phyloP scores from a whole-genome alignment of 2,113 vertebrate species.

The Peromyscus polionotus region DNA sequence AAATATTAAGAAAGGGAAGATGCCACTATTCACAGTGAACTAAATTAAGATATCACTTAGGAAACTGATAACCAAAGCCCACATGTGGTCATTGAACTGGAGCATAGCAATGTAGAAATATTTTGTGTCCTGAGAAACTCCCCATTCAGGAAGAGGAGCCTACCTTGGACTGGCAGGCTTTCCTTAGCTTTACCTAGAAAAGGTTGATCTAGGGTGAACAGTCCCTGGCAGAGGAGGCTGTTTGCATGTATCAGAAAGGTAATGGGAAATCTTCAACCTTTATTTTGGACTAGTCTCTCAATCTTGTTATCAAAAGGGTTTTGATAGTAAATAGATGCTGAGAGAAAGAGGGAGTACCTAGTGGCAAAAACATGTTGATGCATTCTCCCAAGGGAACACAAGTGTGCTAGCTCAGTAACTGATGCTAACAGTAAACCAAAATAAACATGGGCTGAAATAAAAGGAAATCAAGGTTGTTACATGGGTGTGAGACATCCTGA shows the following conservation, averaged over 20 bases:
- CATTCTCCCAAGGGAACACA: not conserved
- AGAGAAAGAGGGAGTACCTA: not conserved
- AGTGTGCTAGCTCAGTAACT: not conserved
- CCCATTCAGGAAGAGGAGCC: not conserved
- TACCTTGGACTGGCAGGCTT: not conserved
- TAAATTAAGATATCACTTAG: not conserved
- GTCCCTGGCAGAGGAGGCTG: not conserved
- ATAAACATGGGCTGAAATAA: not conserved
- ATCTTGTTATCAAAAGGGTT: not conserved
- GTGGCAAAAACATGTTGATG: not conserved
- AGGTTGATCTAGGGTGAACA: not conserved
- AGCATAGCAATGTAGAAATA: not conserved
- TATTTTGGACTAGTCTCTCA: not conserved
- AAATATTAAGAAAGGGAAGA: not conserved
- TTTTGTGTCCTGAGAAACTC: not conserved
- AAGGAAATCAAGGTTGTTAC: not conserved
- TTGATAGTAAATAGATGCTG: not conserved
- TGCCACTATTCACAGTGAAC: not conserved
- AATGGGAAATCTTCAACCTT: not conserved
- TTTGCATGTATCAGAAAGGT: not conserved
- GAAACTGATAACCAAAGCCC: not conserved
- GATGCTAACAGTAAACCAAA: not conserved
- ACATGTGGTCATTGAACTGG: not conserved
- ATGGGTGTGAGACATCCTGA: not conserved
- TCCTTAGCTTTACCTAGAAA: not conserved